A percentile compares a stretch with the other conserved stretches of the same genome.
Evolutionary conservation across 2,888 invertebrate species (phyloP).

Genomic region (Bombylius major): DNA sequence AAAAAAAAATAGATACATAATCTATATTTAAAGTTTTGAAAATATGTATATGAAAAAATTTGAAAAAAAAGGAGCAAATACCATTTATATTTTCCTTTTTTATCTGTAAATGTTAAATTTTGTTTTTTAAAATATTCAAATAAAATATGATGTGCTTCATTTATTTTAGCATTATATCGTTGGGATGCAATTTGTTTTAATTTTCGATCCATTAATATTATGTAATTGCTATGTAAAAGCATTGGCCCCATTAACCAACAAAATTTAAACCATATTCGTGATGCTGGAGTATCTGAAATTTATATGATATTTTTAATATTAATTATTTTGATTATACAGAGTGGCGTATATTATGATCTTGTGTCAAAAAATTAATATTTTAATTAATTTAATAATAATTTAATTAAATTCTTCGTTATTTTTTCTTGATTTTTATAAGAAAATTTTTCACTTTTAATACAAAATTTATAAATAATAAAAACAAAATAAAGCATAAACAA

Average conservation of each 20-base stretch:
- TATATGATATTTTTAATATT: too few species aligned
- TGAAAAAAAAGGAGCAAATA: background rate
- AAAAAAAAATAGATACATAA: background rate
- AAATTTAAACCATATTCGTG: slow-evolving; percentile 34
- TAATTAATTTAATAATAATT: too few species aligned
- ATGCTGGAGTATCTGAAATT: slow-evolving; percentile 8
- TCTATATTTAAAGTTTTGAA: background rate
- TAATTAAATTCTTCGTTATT: too few species aligned
- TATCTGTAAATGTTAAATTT: slow-evolving; percentile 13
- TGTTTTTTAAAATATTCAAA: slow-evolving; percentile 18
- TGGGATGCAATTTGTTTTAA: slow-evolving; percentile 27
- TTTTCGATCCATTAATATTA: slow-evolving; percentile 32
- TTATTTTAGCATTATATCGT: slow-evolving; percentile 22
- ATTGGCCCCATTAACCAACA: slow-evolving; percentile 37
- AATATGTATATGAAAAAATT: too few species aligned
- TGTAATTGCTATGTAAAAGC: slow-evolving; percentile 30
- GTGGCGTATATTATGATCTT: too few species aligned
- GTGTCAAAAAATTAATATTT: too few species aligned
- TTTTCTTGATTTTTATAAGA: too few species aligned
- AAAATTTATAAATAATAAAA: too few species aligned
- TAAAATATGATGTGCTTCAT: slow-evolving; percentile 13
- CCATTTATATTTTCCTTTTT: slow-evolving; percentile 21
- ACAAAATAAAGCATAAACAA: background rate
- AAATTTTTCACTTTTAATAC: too few species aligned
- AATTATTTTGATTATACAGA: too few species aligned